Base-by-base conservation (phyloP, 1,140 invertebrate species). In the Cepaea nemoralis region DNA sequence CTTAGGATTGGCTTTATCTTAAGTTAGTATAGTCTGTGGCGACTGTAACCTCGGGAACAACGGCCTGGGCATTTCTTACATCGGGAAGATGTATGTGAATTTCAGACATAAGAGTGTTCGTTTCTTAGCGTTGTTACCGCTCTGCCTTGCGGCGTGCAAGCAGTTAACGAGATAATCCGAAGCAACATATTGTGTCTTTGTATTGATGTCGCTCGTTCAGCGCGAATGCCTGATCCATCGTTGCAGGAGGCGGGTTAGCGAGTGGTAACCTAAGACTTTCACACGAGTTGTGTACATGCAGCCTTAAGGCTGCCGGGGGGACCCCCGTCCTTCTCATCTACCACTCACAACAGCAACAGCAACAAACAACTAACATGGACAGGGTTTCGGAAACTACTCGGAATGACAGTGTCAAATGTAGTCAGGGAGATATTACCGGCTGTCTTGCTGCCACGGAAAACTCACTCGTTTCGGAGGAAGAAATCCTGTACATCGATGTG, bases 1-100 rank as follows among this genome's bases (percentile, higher is more conserved):
- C 78, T 80, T 80, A 80, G 78, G 78, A 80, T 80, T 80, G 78
- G 78, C 78, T 80, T 80, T 73, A 73, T 71, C 67, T 73, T 73
- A 79, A 69, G 78, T 71, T 73, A 80, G 78, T 67, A 80, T 80
- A 80, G 67, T 40, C 42, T 42, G 33, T 78, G 59, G 77, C 63
- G 77, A 78, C 77, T 69, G 63, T 78, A 78, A 39, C 77, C 27
- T 69, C 69, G 66, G 42, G 77, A 50, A 78, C 69, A 48, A 33
- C 69, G 66, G 66, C 63, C 77, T n/a, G n/a, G n/a, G n/a, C n/a
- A n/a, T n/a, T n/a, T n/a, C n/a, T n/a, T n/a, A 77, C 55, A 37
- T 63, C 66, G 75, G 75, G 66, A 59, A 50, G 66, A 2, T 77
- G 48, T 39, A 63, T 16, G n/a, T 40, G 12, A 69, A 35, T 69